Evolutionary conservation across 2,888 invertebrate species (phyloP).

Genomic region (Corbicula japonica): DNA sequence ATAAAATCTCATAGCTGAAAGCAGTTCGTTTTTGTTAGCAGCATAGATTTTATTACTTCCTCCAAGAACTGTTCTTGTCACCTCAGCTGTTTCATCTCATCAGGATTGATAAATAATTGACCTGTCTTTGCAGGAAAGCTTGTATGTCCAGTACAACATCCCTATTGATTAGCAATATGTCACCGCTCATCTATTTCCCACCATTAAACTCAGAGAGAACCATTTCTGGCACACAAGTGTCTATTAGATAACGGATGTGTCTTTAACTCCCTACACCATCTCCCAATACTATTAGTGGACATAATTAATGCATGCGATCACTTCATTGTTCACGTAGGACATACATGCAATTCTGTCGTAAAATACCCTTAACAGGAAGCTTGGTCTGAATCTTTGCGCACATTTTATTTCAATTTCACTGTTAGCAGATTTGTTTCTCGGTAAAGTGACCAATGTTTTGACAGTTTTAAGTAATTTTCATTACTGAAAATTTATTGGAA

Average conservation of each 20-base stretch:
- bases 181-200: not conserved
- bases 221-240: not conserved
- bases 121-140: not conserved
- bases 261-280: no score
- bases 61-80: no score
- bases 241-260: slow-evolving; percentile 9
- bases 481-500: no score
- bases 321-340: slow-evolving; percentile 6
- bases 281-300: slow-evolving; percentile 31
- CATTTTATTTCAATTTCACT: slow-evolving; percentile 20
- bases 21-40: no score
- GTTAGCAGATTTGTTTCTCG: no score
- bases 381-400: not conserved
- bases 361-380: slow-evolving; percentile 26
- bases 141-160: slow-evolving; percentile 6
- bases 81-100: no score
- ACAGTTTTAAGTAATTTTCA: no score
- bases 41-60: no score
- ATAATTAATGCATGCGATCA: slow-evolving; percentile 48
- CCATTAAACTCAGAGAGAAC: slow-evolving; percentile 5
- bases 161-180: slow-evolving; percentile 9
- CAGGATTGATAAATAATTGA: no score
- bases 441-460: no score
- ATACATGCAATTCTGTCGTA: slow-evolving; percentile 17
- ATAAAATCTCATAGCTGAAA: no score